Base-by-base conservation (phyloP, 2,113 vertebrate species). In the Hipposideros armiger region DNA sequence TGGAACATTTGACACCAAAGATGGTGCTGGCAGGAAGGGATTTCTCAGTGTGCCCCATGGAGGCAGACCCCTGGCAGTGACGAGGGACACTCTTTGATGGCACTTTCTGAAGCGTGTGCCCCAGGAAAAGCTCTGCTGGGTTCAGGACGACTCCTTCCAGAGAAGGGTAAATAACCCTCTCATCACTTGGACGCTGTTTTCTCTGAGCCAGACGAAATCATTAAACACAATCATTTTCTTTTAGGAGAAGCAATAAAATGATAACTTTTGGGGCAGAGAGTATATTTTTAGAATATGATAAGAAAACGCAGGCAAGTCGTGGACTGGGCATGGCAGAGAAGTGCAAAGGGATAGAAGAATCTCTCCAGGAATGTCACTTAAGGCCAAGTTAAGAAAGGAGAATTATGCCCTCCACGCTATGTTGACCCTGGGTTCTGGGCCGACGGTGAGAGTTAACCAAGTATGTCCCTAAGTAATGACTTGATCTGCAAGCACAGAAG, bases 391-490 rank as follows among this genome's bases (percentile, higher is more conserved):
- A 0, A 56, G 72, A 20, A 42, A 52, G 77, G 62, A 40, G 78
- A 67, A 22, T 3, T 1, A 16, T 5, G 47, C n/a, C 7, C 11
- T 30, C 13, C 0, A 1, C 0, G 28, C 32, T 9, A 0, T 0
- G 16, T 5, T 28, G 50, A 58, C 36, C 26, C 8, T 1, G 19
- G 40, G 58, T 13, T 66, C 89, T 15, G 54, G 9, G 19, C 22
- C 83, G 28, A 2, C 17, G 1, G 60, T 5, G 11, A 36, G 32
- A 40, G 24, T 24, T 28, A 2, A 6, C 15, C 28, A 7, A 26
- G 32, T 14, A 30, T 3, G 10, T 20, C 24, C 11, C 7, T 47
- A 11, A 7, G 70, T 7, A 13, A 42, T 2, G 14, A 42, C 3
- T 66, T 24, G 7, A 11, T 40, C 54, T 13, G 30, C 15, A 24